A percentile compares a stretch with the other conserved stretches of the same genome.
Conservation (phyloP, 2,113 vertebrate species). For the Oreochromis aureus region DNA sequence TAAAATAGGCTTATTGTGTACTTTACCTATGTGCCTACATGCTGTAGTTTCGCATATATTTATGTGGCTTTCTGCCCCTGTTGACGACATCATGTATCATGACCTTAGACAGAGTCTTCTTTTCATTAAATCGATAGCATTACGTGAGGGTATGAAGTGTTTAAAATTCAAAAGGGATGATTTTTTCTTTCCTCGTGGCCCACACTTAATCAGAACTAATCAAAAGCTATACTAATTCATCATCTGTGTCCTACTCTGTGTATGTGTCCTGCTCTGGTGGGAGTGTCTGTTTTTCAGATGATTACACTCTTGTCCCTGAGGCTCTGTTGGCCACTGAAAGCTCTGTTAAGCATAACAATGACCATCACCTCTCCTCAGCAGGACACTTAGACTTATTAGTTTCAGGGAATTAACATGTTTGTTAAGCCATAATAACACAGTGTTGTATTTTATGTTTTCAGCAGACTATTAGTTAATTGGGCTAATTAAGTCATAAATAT, state of each 20-base stretch:
- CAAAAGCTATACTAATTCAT: background rate
- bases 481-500: background rate
- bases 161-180: background rate
- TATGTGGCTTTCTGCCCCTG: background rate
- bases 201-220: background rate
- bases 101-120: background rate
- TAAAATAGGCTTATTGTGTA: background rate
- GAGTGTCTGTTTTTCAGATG: background rate
- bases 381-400: background rate
- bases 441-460: background rate
- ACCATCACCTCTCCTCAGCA: background rate
- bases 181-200: background rate
- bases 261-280: background rate
- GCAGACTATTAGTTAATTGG: background rate
- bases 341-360: background rate
- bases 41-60: background rate
- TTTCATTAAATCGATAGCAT: background rate
- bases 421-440: background rate
- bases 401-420: background rate
- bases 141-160: background rate
- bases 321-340: background rate
- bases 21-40: background rate
- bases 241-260: background rate
- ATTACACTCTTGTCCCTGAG: background rate
- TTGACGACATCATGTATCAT: background rate